Evolutionary conservation across 2,113 vertebrate genomes (phyloP), one percentile per base, ranked within the genome.

Genomic region (Anthoscopus minutus): DNA sequence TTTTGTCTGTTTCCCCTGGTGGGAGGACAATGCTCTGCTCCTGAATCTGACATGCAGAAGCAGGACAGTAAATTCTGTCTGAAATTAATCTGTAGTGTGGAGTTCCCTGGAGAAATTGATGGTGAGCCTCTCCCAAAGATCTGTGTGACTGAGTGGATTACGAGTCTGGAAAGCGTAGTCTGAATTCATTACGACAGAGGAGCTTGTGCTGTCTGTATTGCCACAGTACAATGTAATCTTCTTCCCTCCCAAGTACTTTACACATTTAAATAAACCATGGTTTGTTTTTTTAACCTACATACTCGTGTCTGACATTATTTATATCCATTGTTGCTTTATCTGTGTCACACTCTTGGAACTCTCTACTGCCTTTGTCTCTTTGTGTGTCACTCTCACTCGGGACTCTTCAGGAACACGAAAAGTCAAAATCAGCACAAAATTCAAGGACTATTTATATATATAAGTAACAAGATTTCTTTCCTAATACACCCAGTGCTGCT

Each of bases 241-340:
- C 92, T 69, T 56, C 88, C 84, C 84, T 91, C 88, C 42, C 45
- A 37, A 93, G 65, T 88, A 95, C 58, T 96, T 93, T 96, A 96
- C 89, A 94, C 88, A 84, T 95, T 96, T 97, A 87, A 98, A 98
- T 98, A 98, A 98, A 98, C 95, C 31, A 62, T 88, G 53, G 88
- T 95, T 97, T 98, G 79, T 44, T 92, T 95, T 96, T 93, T 96
- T 95, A 96, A 96, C 96, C 97, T 90, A 93, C 50, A 73, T 89
- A 94, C 58, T 37, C 42, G 76, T n/a, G 58, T 86, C 88, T 93
- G 81, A 65, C 57, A 62, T 91, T 69, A 61, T 67, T 80, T 79
- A 81, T 35, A 78, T 73, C 65, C 45, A 70, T 44, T 86, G 28
- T 83, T 86, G 70, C 51, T 83, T 86, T 73, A 48, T 80, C 58